Evolutionary conservation across 2,113 vertebrate species (phyloP), one percentile per base, ranked within the genome.

Genomic region (Engystomops pustulosus): DNA sequence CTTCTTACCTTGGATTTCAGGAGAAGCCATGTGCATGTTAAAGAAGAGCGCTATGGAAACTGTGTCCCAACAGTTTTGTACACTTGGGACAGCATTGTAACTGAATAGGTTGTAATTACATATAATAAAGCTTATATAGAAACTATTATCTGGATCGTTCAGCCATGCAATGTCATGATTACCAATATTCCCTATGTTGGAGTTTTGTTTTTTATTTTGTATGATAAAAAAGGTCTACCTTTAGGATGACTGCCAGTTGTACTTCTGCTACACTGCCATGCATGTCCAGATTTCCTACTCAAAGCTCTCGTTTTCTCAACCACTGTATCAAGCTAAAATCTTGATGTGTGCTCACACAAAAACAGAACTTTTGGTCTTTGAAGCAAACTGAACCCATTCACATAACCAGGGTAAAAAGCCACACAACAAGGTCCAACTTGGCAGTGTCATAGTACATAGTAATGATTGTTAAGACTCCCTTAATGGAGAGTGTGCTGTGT

Each of bases 1-100:
- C n/a, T 72, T n/a, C 69, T 72, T 72, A 72, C 69, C 69, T 72
- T 72, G 12, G 10, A 72, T 23, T 72, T 44, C 38, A 25, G 69
- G 6, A 41, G 68, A 72, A 38, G 27, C 69, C n/a, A 8, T 6
- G 38, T 45, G 41, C 36, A 70, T 23, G 20, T 70, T 41, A 70
- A 41, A n/a, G 10, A 4, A 23, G 34, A 41, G 20, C 6, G 23
- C 23, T 45, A 14, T 47, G 38, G 38, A 71, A 23, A 6, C 0
- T 25, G n/a, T 44, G 14, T 44, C 18, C 38, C n/a, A 15, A 4
- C 7, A 11, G 15, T 38, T 10, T 38, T 69, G 34, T n/a, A 69
- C 67, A 69, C 34, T 38, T 69, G 32, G 41, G 69, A 17, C 38
- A 25, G 27, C 1, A 27, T 20, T 27, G 12, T 7, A 71, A 27